Base-by-base conservation (phyloP, 2,888 invertebrate species). In the Hemaris fuciformis region DNA sequence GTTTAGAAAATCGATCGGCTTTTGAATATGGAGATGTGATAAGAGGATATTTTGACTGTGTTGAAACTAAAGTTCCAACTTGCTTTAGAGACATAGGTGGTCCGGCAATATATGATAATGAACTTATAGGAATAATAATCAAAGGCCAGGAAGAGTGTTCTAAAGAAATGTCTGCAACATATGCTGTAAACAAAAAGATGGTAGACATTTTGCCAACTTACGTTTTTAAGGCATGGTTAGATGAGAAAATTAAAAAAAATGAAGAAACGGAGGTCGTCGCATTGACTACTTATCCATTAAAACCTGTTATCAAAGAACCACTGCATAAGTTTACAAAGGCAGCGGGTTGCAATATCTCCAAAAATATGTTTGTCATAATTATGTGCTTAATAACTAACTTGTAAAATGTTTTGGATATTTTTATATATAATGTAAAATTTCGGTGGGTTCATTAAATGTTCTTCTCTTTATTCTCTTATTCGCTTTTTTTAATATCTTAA, bases 1-100 rank as follows among this genome's bases (percentile, higher is more conserved):
- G 91, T 4, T 65, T 90, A 60, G 90, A 91, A 71, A 76, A 77
- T 62, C 75, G 87, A 38, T 66, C 70, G 20, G 68, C 65, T 13
- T 69, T 64, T 2, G 73, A 69, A 62, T 31, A 43, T 25, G 58
- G 60, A 59, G 76, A 81, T 20, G 38, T 66, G 59, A 60, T 84
- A 18, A 74, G 63, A 65, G 83, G 77, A 10, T 89, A 77, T 68
- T 79, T 91, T 68, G 91, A 91, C 65, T 92, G 91, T 63, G 75
- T 91, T 23, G 89, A 91, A 60, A 88, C 89, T 0, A 91, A 88
- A 72, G 75, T 86, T n/a, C 62, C 68, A 1, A 87, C 87, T 1
- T 92, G 91, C 73, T 92, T 87, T 66, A 88, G 76, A 76, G 91
- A 92, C 61, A 74, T 76, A 10, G 91, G 91, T 48, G 90, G 91